Percentiles rank a stretch among this genome's conserved stretches.
phyloP scores from a whole-genome alignment of 2,888 invertebrate species.

The Tortrix viridana region DNA sequence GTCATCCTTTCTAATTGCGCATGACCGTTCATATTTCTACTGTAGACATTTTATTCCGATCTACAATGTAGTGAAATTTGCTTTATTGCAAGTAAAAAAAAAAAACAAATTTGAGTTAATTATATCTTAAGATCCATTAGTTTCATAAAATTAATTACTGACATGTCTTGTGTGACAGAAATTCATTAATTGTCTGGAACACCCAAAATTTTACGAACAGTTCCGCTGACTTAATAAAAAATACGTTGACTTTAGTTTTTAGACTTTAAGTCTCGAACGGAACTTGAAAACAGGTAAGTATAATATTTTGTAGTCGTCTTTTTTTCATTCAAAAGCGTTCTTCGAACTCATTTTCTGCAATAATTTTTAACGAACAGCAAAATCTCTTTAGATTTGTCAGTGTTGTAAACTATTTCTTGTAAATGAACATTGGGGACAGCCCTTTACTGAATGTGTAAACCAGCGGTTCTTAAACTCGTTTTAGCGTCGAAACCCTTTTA shows the following conservation, averaged over 20 bases:
- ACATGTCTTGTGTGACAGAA: neutral
- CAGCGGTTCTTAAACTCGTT: no score
- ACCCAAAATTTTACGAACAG: neutral
- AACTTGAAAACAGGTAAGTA: conserved; percentile 16
- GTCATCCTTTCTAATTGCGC: no score
- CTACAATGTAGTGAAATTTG: neutral
- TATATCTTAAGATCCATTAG: neutral
- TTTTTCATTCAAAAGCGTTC: conserved; percentile 19
- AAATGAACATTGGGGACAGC: no score
- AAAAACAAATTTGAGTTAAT: neutral
- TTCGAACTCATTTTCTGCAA: conserved; percentile 56
- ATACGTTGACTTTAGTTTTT: no score
- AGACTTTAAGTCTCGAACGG: neutral
- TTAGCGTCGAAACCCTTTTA: no score
- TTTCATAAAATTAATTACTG: neutral
- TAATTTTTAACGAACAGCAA: neutral
- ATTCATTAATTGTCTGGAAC: neutral
- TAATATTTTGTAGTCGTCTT: conserved; percentile 1
- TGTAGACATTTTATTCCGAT: no score
- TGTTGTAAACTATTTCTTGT: no score
- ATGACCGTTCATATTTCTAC: no score
- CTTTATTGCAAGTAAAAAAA: neutral
- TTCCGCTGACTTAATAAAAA: no score
- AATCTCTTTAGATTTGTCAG: no score
- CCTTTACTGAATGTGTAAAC: no score